Percentiles rank a stretch among this genome's conserved stretches.
Evolutionary conservation across 1,140 invertebrate genomes (phyloP).

Genomic region (Armadillidium nasatum): DNA sequence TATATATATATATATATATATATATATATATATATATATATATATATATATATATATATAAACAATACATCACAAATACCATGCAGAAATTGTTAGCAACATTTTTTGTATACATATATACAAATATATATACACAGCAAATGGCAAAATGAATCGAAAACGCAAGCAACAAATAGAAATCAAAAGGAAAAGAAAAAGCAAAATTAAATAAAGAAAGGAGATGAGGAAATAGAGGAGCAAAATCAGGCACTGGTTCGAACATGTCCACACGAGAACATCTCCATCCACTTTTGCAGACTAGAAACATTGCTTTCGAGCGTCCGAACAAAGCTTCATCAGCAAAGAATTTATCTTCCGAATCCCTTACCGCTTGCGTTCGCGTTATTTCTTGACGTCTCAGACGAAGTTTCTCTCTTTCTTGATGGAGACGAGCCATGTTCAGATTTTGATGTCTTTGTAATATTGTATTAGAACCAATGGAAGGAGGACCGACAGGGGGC

Average conservation of each 20-base stretch:
- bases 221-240: not conserved
- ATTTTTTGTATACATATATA: too few relatives aligned
- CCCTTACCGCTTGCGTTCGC: not conserved
- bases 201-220: not conserved
- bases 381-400: not conserved
- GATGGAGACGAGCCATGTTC: not conserved
- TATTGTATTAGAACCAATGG: not conserved
- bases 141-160: too few relatives aligned
- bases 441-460: not conserved
- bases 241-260: not conserved
- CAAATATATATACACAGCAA: too few relatives aligned
- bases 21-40: not conserved
- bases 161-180: too few relatives aligned
- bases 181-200: too few relatives aligned
- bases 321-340: too few relatives aligned
- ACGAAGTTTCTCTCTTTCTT: not conserved
- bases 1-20: conserved; percentile 22
- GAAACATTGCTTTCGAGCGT: too few relatives aligned
- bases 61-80: too few relatives aligned
- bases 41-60: too few relatives aligned
- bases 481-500: not conserved
- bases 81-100: too few relatives aligned
- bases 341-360: too few relatives aligned
- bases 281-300: too few relatives aligned
- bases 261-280: not conserved